phyloP scores from a whole-genome alignment of 2,797 vertebrate genomes.

The Cichlasoma orientale region DNA sequence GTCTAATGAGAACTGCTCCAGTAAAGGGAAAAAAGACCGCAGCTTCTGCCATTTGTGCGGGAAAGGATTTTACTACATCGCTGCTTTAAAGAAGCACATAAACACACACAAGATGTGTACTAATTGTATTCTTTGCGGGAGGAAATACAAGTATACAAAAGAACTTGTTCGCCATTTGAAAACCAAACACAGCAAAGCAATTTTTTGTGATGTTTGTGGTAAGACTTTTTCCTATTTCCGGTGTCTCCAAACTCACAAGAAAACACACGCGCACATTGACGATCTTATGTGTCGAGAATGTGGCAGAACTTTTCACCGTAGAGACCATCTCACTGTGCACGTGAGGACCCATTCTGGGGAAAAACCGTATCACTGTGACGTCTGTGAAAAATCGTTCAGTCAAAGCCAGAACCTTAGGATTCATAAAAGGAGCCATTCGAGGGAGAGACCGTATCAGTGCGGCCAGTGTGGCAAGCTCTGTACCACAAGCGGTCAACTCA shows the following conservation, averaged over 20 bases:
- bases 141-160: not conserved
- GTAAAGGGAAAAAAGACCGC: slow-evolving; percentile 21
- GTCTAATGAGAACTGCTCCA: not conserved
- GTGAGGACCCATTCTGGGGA: slow-evolving; percentile 51
- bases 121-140: slow-evolving; percentile 25
- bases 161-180: slow-evolving; percentile 31
- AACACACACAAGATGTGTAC: slow-evolving; percentile 34
- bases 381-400: slow-evolving; percentile 43
- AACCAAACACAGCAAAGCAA: not conserved
- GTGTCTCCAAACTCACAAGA: slow-evolving; percentile 21
- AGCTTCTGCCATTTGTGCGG: slow-evolving; percentile 55
- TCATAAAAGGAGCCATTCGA: slow-evolving; percentile 43
- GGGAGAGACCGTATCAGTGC: slow-evolving; percentile 43
- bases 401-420: slow-evolving; percentile 49
- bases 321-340: slow-evolving; percentile 32
- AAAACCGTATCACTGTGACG: slow-evolving; percentile 52
- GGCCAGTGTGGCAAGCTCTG: slow-evolving; percentile 44
- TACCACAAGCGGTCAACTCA: slow-evolving; percentile 29
- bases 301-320: slow-evolving; percentile 28
- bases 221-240: slow-evolving; percentile 15
- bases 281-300: slow-evolving; percentile 48
- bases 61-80: slow-evolving; percentile 44
- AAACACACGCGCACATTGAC: slow-evolving; percentile 3
- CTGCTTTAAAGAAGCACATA: slow-evolving; percentile 59
- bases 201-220: slow-evolving; percentile 28